Evolutionary conservation across 2,113 vertebrate genomes (phyloP), one percentile per base, ranked within the genome.

Genomic region (Vidua macroura): DNA sequence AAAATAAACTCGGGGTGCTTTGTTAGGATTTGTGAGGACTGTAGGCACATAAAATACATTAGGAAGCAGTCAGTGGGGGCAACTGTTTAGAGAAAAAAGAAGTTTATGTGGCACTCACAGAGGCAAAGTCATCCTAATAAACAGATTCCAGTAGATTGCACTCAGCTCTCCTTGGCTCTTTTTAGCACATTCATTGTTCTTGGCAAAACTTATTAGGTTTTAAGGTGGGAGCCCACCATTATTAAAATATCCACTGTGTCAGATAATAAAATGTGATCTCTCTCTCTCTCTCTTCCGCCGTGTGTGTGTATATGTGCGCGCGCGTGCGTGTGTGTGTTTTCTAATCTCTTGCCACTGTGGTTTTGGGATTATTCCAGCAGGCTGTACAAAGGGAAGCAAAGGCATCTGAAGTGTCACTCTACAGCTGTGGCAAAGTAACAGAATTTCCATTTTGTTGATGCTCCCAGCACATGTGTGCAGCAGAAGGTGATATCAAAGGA

Each of bases 291-390:
- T 93, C 83, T 31, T 25, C 41, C 35, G 83, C 31, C n/a, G 59
- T 95, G 77, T 95, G 35, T 95, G 48, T 88, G n/a, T 83, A 6
- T 59, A 6, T 15, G 13, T 7, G 52, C 0, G 64, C 8, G 63
- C 46, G 80, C 3, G 73, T 33, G 72, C 17, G 62, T 10, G 93
- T 81, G 95, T 93, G 80, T 93, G 64, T 96, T 98, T 98, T 99
- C 98, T 99, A 98, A 98, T 98, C 98, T 98, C 98, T 98, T 98
- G 98, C 98, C 98, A 98, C 99, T 97, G 98, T 98, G 98, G 98
- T 98, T 98, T 98, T 98, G 99, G 98, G 98, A 97, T 98, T 96
- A 97, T 98, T 99, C 98, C 98, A 99, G 98, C 97, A 97, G 98
- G 96, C 98, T 97, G 97, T 97, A 98, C 98, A 98, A 98, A 99